phyloP scores from a whole-genome alignment of 2,888 invertebrate genomes.

The Amiota minor region DNA sequence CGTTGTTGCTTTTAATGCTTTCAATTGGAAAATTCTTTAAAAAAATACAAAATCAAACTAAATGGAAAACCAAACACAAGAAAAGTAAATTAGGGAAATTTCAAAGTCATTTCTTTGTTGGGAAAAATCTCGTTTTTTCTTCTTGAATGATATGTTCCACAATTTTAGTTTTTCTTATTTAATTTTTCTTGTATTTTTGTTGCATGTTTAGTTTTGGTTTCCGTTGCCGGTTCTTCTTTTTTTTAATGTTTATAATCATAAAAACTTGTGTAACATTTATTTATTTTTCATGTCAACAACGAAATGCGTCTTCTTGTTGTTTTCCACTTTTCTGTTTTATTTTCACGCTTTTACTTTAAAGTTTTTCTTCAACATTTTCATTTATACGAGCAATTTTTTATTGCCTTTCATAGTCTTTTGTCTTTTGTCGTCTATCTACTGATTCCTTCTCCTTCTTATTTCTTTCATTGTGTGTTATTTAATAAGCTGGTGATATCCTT shows the following conservation, averaged over 20 bases:
- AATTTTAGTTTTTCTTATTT: background rate
- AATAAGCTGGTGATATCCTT: background rate
- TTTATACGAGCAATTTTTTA: slow-evolving; percentile 40
- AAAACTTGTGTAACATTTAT: slow-evolving; percentile 53
- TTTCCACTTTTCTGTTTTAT: background rate
- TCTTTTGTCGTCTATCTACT: slow-evolving; percentile 41
- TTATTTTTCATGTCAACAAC: slow-evolving; percentile 31
- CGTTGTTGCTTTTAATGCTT: background rate
- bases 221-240: slow-evolving; percentile 49
- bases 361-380: slow-evolving; percentile 63
- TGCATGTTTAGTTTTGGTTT: background rate
- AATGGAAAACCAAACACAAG: slow-evolving; percentile 31
- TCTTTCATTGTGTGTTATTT: background rate
- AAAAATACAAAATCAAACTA: background rate
- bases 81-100: background rate
- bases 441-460: background rate
- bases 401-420: slow-evolving; percentile 41
- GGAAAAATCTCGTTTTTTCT: background rate
- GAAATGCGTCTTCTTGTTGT: slow-evolving; percentile 4
- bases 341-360: slow-evolving; percentile 49
- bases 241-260: slow-evolving; percentile 56
- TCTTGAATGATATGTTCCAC: slow-evolving; percentile 17
- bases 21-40: too few relatives aligned
- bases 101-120: too few relatives aligned
- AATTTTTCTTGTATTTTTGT: slow-evolving; percentile 24